Base-by-base conservation (phyloP, 2,797 vertebrate species). In the Cyprinella venusta region DNA sequence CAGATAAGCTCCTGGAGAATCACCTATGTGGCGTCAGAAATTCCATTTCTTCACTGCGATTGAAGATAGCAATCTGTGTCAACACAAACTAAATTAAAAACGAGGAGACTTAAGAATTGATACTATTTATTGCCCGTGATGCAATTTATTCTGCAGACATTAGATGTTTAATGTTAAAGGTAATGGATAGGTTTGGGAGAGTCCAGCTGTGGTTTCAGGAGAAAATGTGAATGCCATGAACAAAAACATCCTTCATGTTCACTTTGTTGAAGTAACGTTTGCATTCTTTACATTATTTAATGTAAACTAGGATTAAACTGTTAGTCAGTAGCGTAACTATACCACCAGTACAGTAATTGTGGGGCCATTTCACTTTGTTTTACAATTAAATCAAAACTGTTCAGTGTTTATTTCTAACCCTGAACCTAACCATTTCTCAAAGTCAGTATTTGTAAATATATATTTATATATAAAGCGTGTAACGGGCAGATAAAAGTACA, bases 31-130 rank as follows among this genome's bases (percentile, higher is more conserved):
- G 87, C 87, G 71, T 86, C 90, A 89, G 94, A 76, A 95, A 95
- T 94, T 93, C 92, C 90, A 95, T 95, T 96, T 94, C 56, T 21
- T 94, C 91, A 90, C 76, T 48, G 85, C 19, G 94, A 96, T 95
- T 94, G 92, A 87, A 94, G 94, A 96, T 95, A 93, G 86, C 82
- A 87, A 96, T 95, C 94, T 95, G 87, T 94, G 94, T 95, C 94
- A 96, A 96, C 93, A 96, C 85, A 94, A 94, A 94, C 91, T 94
- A 95, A 96, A 96, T 96, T 94, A 95, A 96, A 96, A 95, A 91
- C 86, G 67, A 90, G 87, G 86, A 86, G 89, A 91, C 89, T 92
- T 92, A 92, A 92, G 88, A 91, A 92, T 86, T 21, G 93, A 95
- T 96, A 92, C 80, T 85, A 95, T 95, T 93, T 91, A 86, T 85